Evolutionary conservation across 2,888 invertebrate genomes (phyloP).

Genomic region (Troides oblongomaculatus): DNA sequence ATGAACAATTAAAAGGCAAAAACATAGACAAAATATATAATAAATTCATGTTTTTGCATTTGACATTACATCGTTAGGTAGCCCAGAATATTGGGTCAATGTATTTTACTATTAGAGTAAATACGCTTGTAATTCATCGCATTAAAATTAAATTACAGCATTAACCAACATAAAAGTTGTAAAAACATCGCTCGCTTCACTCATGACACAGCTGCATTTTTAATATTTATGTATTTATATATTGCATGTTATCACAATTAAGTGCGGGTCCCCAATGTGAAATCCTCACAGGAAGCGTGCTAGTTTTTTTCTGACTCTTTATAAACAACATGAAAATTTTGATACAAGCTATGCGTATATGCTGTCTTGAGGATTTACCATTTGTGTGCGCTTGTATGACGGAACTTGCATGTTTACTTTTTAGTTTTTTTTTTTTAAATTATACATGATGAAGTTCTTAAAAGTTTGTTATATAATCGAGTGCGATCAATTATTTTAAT

Average conservation of each 20-base stretch:
- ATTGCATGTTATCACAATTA: neutral
- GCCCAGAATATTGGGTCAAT: neutral
- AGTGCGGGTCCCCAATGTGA: neutral
- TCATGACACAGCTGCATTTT: conserved; percentile 7
- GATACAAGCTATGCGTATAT: neutral
- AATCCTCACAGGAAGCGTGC: neutral
- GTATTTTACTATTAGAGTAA: neutral
- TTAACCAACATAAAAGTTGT: conserved; percentile 21
- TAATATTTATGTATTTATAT: neutral
- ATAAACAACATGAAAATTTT: neutral
- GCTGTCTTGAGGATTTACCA: neutral
- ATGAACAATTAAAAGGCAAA: neutral
- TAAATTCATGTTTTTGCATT: neutral
- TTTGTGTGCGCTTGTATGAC: neutral
- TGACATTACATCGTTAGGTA: neutral
- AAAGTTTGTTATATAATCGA: too few species aligned
- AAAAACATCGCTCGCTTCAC: conserved; percentile 15
- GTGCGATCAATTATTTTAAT: too few species aligned
- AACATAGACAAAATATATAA: neutral
- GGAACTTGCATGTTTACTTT: neutral
- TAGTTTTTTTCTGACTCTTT: neutral
- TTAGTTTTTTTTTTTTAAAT: neutral
- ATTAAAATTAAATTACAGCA: conserved; percentile 2
- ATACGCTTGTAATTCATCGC: conserved; percentile 15
- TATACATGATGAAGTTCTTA: too few species aligned